phyloP scores from a whole-genome alignment of 2,113 vertebrate species.

The Mesoclemmys tuberculata region DNA sequence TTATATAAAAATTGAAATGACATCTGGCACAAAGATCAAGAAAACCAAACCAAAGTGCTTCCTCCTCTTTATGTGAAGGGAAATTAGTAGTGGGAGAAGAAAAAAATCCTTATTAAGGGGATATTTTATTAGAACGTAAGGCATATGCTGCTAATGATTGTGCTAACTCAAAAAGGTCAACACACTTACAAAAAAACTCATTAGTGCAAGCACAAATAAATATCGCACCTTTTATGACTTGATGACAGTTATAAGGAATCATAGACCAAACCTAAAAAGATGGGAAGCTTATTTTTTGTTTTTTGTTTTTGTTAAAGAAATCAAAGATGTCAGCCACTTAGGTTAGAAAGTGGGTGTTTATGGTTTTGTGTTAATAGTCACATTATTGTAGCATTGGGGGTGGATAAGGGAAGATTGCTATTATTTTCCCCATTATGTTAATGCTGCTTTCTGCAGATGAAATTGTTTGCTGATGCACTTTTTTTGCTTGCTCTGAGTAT shows the following conservation, averaged over 20 bases:
- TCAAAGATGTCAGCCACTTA: not conserved
- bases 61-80: slow-evolving; percentile 4
- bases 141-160: not conserved
- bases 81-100: not conserved
- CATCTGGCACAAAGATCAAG: not conserved
- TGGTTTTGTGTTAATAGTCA: not conserved
- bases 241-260: not conserved
- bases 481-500: not conserved
- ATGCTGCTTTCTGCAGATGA: not conserved
- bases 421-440: not conserved
- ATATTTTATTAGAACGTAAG: not conserved
- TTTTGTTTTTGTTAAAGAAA: not conserved
- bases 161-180: not conserved
- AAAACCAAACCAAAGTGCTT: not conserved
- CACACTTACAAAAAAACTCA: not conserved
- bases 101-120: slow-evolving; percentile 3
- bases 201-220: not conserved
- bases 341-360: not conserved
- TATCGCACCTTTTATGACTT: not conserved
- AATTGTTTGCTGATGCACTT: not conserved
- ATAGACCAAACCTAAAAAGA: not conserved
- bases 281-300: not conserved
- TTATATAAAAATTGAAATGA: slow-evolving; percentile 15
- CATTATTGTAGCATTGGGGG: not conserved
- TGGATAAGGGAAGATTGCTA: not conserved